Evolutionary conservation across 2,113 vertebrate genomes (phyloP).

Genomic region (Corythoichthys haematopterus): DNA sequence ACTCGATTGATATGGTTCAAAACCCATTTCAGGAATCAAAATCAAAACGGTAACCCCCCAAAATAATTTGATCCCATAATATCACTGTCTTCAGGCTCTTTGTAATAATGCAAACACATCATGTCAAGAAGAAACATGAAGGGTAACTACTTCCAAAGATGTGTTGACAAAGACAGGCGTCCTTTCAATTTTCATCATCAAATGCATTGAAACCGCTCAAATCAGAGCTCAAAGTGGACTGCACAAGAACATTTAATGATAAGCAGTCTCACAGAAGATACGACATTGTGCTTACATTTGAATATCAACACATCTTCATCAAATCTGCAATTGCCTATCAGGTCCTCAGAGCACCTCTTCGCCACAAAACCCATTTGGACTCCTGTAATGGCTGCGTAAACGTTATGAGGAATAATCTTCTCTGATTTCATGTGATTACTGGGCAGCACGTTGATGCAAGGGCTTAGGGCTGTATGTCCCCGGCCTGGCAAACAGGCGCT

Average conservation of each 20-base stretch:
- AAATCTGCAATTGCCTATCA: conserved; percentile 69
- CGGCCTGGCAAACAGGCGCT: conserved; percentile 55
- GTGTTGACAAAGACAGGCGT: conserved; percentile 59
- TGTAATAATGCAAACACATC: conserved; percentile 56
- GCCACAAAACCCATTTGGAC: conserved; percentile 66
- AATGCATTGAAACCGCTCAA: conserved; percentile 55
- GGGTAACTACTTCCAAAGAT: conserved; percentile 48
- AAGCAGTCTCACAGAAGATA: conserved; percentile 55
- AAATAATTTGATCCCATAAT: conserved; percentile 42
- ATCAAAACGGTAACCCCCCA: conserved; percentile 38
- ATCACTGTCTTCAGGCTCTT: conserved; percentile 34
- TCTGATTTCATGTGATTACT: conserved; percentile 80
- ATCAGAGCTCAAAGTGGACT: conserved; percentile 59
- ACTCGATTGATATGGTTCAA: conserved; percentile 44
- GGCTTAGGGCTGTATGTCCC: conserved; percentile 60
- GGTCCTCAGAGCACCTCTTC: conserved; percentile 69
- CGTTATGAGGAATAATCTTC: conserved; percentile 77
- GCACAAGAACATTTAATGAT: conserved; percentile 57
- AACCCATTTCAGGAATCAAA: conserved; percentile 54
- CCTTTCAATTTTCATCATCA: conserved; percentile 57
- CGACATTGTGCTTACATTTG: conserved; percentile 51
- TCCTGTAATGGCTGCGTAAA: conserved; percentile 75
- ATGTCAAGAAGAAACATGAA: conserved; percentile 51
- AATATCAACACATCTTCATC: conserved; percentile 72
- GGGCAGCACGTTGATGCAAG: conserved; percentile 69